Base-by-base conservation (phyloP, 2,888 invertebrate genomes). In the Leucophora obtusa region DNA sequence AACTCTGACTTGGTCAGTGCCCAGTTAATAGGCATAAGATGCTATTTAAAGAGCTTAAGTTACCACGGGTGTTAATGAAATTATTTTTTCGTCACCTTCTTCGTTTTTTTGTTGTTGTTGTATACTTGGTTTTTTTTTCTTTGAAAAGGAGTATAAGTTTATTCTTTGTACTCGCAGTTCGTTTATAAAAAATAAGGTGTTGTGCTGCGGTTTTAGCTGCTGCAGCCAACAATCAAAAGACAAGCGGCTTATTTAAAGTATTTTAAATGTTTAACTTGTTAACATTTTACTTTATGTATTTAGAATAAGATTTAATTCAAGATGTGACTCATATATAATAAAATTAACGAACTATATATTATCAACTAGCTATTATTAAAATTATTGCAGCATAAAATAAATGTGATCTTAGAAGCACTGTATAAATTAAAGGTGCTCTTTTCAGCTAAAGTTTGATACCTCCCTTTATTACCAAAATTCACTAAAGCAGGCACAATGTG, bases 71-170 rank as follows among this genome's bases (percentile, higher is more conserved):
- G 82, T 82, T 82, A 83, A 83, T 83, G 82, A 83, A 83, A 83
- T 83, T 83, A 83, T 82, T 83, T 83, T 83, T 83, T 83, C 82
- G 78, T 83, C 82, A 83, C 83, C 83, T 83, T 77, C 35, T 68
- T 43, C 69, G 28, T 18, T 60, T 53, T 38, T 9, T 50, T 60
- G 28, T 33, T 15, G 47, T 35, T 69, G n/a, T 51, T 62, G 21
- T 17, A 8, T 17, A 63, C 35, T 18, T 62, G 17, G 35, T 0
- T 56, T 15, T 56, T 28, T 33, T 28, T 5, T 17, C 17, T 11
- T 11, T 4, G 10, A 53, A 53, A 70, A 63, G 63, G 75, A 70
- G 63, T 75, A 73, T 62, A 73, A 63, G 9, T 60, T 58, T 74
- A 14, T 69, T 35, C 71, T 71, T 77, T 77, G 77, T 77, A 71